Evolutionary conservation across 2,797 vertebrate genomes (phyloP).

Genomic region (Sebastes matsubarae): DNA sequence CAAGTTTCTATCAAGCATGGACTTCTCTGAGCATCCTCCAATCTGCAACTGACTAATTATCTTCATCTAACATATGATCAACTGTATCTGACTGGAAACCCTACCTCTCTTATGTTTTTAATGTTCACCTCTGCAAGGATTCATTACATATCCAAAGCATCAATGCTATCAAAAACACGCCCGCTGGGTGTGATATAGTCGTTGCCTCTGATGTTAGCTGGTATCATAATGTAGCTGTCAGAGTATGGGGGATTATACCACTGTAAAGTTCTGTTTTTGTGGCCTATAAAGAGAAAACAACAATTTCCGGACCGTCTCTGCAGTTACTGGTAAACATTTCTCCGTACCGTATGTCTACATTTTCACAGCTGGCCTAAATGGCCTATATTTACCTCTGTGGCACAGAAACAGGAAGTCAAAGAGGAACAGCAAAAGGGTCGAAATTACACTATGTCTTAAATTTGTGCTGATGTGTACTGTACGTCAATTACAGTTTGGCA

Average conservation of each 20-base stretch:
- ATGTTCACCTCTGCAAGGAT: conserved; percentile 49
- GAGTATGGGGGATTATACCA: conserved; percentile 50
- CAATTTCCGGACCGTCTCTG: conserved; percentile 18
- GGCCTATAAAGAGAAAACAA: conserved; percentile 31
- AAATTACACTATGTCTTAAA: conserved; percentile 46
- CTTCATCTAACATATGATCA: conserved; percentile 26
- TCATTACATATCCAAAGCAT: conserved; percentile 52
- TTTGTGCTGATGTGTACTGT: neutral
- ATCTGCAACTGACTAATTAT: conserved; percentile 32
- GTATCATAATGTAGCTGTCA: conserved; percentile 57
- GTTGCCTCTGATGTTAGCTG: conserved; percentile 64
- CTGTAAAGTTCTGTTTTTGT: conserved; percentile 57
- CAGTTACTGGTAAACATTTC: conserved; percentile 41
- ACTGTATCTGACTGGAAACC: conserved; percentile 55
- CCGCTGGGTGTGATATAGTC: conserved; percentile 58
- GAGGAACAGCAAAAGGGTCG: conserved; percentile 14
- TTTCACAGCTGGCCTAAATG: conserved; percentile 24
- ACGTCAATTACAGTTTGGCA: conserved; percentile 1
- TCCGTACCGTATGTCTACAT: conserved; percentile 41
- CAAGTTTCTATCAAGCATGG: conserved; percentile 40
- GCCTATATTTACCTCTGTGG: conserved; percentile 46
- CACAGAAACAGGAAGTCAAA: conserved; percentile 39
- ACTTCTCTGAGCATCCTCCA: conserved; percentile 30
- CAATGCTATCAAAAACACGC: conserved; percentile 32
- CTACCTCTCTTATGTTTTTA: conserved; percentile 69